phyloP scores from a whole-genome alignment of 23 tunicate species.

The Trididemnum miniatum region DNA sequence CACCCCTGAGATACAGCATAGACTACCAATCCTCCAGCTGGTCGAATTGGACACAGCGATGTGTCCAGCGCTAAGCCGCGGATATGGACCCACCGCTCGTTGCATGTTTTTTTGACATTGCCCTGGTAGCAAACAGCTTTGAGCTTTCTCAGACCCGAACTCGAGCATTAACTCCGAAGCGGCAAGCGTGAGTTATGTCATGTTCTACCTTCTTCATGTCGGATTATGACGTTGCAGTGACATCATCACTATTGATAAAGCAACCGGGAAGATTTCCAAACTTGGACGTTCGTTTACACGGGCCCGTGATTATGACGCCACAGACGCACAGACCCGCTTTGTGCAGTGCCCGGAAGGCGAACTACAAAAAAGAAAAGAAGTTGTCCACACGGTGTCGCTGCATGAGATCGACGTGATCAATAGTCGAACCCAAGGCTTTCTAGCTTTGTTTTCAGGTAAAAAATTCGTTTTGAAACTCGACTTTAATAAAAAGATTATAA shows the following conservation, averaged over 20 bases:
- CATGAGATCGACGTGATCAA: slow-evolving; percentile 99
- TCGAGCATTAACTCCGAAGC: too few relatives aligned
- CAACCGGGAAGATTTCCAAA: slow-evolving; percentile 87
- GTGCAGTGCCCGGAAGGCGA: slow-evolving; percentile 99
- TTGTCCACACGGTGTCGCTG: slow-evolving; percentile 95
- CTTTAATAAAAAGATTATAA: too few relatives aligned
- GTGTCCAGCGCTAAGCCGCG: too few relatives aligned
- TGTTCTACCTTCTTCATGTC: not conserved
- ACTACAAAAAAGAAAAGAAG: slow-evolving; percentile 95
- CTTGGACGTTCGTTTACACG: slow-evolving; percentile 93
- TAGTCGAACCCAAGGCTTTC: slow-evolving; percentile 97
- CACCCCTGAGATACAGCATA: too few relatives aligned
- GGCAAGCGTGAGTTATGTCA: too few relatives aligned
- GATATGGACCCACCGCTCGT: too few relatives aligned
- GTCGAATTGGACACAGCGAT: too few relatives aligned
- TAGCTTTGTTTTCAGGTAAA: slow-evolving; percentile 83
- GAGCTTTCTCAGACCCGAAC: too few relatives aligned
- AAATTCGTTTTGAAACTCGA: not conserved
- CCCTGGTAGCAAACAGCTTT: too few relatives aligned
- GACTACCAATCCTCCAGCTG: too few relatives aligned
- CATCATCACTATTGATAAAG: slow-evolving; percentile 96
- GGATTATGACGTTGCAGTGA: too few relatives aligned
- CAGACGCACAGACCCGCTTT: slow-evolving; percentile 82
- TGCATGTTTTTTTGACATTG: too few relatives aligned
- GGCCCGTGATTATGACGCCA: slow-evolving; percentile 96